Conservation (phyloP, 2,113 vertebrate species). For the Cochlearius cochlearius region DNA sequence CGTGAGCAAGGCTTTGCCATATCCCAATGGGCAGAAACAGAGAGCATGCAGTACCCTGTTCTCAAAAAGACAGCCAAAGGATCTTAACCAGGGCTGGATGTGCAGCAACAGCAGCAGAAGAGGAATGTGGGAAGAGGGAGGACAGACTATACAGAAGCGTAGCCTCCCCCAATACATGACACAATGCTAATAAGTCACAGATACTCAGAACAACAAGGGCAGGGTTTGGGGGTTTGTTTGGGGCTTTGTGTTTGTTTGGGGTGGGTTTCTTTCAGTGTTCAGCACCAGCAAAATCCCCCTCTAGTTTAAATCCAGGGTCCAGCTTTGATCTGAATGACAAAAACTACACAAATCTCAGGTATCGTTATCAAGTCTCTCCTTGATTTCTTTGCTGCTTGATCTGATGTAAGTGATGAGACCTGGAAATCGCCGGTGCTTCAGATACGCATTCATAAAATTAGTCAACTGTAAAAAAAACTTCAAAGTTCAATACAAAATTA, state of each 20-base stretch:
- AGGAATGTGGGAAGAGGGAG: neutral
- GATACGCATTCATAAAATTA: neutral
- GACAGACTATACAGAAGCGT: accelerated
- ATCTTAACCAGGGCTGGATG: neutral
- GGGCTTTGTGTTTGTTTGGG: neutral
- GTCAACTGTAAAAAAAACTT: neutral
- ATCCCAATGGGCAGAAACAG: neutral
- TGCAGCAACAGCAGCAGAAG: neutral
- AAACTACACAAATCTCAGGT: neutral
- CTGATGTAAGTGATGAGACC: neutral
- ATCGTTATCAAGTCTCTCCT: neutral
- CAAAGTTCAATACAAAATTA: neutral
- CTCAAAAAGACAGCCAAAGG: neutral
- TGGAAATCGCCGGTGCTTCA: neutral
- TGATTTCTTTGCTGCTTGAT: neutral
- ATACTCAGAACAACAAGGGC: neutral
- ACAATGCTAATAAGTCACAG: neutral
- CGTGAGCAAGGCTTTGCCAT: neutral
- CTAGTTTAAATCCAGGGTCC: neutral
- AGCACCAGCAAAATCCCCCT: neutral
- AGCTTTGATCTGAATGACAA: neutral
- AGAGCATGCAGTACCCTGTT: neutral
- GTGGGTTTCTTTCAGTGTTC: neutral
- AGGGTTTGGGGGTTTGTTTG: neutral
- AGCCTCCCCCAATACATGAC: neutral